phyloP scores from a whole-genome alignment of 2,888 invertebrate species.

The Athetis lepigone region DNA sequence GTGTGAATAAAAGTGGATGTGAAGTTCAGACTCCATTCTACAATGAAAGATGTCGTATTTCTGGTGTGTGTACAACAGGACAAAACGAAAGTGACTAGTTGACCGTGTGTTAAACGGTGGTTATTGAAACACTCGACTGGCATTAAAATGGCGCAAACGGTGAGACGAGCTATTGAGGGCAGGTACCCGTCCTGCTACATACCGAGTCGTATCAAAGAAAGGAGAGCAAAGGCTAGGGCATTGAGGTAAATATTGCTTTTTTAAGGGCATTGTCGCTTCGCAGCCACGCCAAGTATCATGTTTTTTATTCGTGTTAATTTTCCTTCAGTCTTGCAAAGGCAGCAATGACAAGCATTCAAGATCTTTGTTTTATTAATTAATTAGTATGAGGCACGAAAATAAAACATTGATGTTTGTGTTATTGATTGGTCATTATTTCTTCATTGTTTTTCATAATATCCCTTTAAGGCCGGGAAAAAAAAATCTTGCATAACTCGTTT shows the following conservation, averaged over 20 bases:
- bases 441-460: conserved; percentile 29
- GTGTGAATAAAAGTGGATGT: conserved; percentile 56
- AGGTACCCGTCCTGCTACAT: conserved; percentile 94
- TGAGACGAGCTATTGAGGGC: conserved; percentile 93
- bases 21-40: conserved; percentile 70
- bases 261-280: conserved; percentile 42
- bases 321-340: conserved; percentile 13
- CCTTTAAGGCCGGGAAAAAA: too few species aligned
- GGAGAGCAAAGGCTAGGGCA: conserved; percentile 92
- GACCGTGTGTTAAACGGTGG: conserved; percentile 78
- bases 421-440: conserved; percentile 19
- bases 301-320: conserved; percentile 31
- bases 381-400: conserved; percentile 1
- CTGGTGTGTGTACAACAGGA: conserved; percentile 87
- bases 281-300: conserved; percentile 27
- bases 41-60: conserved; percentile 85
- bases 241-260: conserved; percentile 79
- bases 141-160: conserved; percentile 93
- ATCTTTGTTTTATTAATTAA: background rate
- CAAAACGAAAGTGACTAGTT: conserved; percentile 89
- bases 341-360: conserved; percentile 11
- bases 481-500: too few species aligned
- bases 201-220: conserved; percentile 93
- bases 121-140: conserved; percentile 71
- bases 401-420: conserved; percentile 15